These are phyloP conservation scores for Pardosa pseudoannulata DNA, from an alignment of 2,888 invertebrate species.

Conservation along the genomic window DNA sequence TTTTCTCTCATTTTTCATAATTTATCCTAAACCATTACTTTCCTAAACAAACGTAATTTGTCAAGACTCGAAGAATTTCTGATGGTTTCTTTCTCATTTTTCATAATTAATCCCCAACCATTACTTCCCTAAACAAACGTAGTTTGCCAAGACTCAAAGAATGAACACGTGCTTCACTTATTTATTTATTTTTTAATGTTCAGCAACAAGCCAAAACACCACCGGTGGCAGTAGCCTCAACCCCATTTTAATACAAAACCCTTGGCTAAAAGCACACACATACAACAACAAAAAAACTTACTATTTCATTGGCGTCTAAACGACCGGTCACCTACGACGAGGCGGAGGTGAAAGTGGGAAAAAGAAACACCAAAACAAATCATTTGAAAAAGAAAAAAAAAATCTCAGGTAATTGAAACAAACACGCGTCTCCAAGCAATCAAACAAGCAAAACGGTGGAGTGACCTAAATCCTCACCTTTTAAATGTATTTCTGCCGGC, in stretches of 20 bases:
- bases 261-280: not conserved
- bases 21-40: too few species aligned
- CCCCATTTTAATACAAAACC: not conserved
- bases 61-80: too few species aligned
- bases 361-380: constrained; percentile 24
- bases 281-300: not conserved
- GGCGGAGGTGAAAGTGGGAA: constrained; percentile 9
- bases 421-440: constrained; percentile 27
- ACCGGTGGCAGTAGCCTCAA: not conserved
- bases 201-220: not conserved
- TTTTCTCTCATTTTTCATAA: too few species aligned
- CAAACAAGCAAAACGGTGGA: constrained; percentile 3
- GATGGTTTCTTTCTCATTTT: too few species aligned
- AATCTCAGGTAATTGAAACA: not conserved
- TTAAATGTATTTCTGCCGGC: constrained; percentile 6
- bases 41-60: too few species aligned
- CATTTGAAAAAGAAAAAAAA: not conserved
- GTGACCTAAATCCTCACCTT: constrained; percentile 42
- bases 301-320: constrained; percentile 21
- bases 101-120: too few species aligned
- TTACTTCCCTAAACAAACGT: too few species aligned
- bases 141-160: too few species aligned
- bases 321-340: constrained; percentile 42
- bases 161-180: too few species aligned
- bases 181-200: too few species aligned